Conservation (phyloP, 2,797 vertebrate species). For the Notolepis coatsorum region DNA sequence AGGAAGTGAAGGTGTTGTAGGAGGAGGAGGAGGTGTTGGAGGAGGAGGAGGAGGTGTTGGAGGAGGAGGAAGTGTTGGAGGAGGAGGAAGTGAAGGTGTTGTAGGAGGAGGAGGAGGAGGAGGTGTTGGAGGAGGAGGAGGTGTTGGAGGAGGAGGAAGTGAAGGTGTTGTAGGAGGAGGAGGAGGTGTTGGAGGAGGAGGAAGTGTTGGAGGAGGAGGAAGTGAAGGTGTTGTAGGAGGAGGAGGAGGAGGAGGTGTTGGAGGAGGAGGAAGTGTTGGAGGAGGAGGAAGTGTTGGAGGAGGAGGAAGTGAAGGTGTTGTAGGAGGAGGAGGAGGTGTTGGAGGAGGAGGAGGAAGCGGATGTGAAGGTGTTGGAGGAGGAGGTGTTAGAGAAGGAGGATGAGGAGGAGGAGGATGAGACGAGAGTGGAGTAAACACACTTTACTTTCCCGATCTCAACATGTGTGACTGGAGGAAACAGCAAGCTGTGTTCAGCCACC, state of each 20-base stretch:
- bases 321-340: slow-evolving; percentile 48
- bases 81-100: slow-evolving; percentile 41
- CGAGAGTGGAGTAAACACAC: slow-evolving; percentile 50
- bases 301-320: slow-evolving; percentile 38
- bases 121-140: slow-evolving; percentile 48
- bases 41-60: slow-evolving; percentile 45
- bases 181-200: slow-evolving; percentile 41
- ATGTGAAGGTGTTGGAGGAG: too few relatives aligned
- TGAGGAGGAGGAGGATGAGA: slow-evolving; percentile 37
- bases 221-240: too few relatives aligned
- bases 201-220: slow-evolving; percentile 41
- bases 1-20: too few relatives aligned
- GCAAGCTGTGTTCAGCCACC: too few relatives aligned
- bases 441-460: slow-evolving; percentile 43
- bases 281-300: too few relatives aligned
- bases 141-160: too few relatives aligned
- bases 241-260: slow-evolving; percentile 46
- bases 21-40: slow-evolving; percentile 40
- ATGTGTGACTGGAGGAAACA: slow-evolving; percentile 33
- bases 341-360: too few relatives aligned
- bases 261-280: too few relatives aligned
- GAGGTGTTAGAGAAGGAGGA: slow-evolving; percentile 42
- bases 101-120: slow-evolving; percentile 46
- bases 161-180: too few relatives aligned
- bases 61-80: too few relatives aligned